Percentiles rank a stretch among this genome's conserved stretches.
Conservation (phyloP, 2,888 invertebrate species). For the Empis livida region DNA sequence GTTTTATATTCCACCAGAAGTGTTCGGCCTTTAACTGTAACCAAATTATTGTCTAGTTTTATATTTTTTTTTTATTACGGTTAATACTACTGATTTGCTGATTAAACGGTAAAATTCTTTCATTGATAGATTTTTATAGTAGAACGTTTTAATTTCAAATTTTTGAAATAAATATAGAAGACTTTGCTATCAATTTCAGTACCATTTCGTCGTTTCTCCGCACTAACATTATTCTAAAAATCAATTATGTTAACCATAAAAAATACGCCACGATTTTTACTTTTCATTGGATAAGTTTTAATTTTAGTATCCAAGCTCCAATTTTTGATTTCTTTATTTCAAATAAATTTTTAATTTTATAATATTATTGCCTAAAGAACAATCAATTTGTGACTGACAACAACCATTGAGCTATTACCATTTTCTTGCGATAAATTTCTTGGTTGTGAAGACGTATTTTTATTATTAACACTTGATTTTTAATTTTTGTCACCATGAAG, state of each 20-base stretch:
- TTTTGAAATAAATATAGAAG: slow-evolving; percentile 45
- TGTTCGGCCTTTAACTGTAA: too few relatives aligned
- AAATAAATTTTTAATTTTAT: slow-evolving; percentile 11
- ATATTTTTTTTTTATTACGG: too few relatives aligned
- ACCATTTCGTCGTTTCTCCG: slow-evolving; percentile 40
- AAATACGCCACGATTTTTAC: slow-evolving; percentile 43
- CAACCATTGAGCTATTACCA: background rate
- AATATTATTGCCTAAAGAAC: background rate
- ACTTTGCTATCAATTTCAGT: slow-evolving; percentile 46
- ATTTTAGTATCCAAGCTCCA: slow-evolving; percentile 19
- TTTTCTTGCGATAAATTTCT: background rate
- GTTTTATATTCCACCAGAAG: too few relatives aligned
- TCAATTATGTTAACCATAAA: slow-evolving; percentile 48
- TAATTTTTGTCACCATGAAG: background rate
- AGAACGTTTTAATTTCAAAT: slow-evolving; percentile 40
- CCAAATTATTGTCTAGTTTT: too few relatives aligned
- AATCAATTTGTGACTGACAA: slow-evolving; percentile 10
- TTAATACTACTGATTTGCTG: too few relatives aligned
- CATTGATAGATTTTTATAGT: slow-evolving; percentile 22
- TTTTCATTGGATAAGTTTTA: slow-evolving; percentile 35
- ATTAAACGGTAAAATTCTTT: slow-evolving; percentile 35
- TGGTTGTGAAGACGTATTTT: background rate
- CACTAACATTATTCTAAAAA: slow-evolving; percentile 34
- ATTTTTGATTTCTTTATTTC: slow-evolving; percentile 19
- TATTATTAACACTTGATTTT: slow-evolving; percentile 4